These are phyloP conservation scores for Chrysopilus asiliformis DNA, from an alignment of 2,888 invertebrate genomes.

Conservation along the genomic window DNA sequence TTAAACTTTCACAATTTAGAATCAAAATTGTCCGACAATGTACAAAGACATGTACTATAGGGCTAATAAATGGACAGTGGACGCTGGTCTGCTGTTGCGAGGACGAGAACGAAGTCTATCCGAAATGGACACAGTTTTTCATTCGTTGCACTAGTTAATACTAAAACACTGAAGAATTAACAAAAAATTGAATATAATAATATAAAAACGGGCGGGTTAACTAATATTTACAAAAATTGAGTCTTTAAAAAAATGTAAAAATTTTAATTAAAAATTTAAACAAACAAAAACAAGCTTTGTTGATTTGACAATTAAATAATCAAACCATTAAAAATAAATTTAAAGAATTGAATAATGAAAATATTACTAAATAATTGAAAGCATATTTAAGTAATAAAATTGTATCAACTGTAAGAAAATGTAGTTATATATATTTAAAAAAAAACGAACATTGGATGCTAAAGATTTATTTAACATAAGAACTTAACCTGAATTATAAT, in stretches of 20 bases:
- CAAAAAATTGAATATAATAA: slow-evolving; percentile 12
- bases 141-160: slow-evolving; percentile 14
- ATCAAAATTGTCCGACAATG: slow-evolving; percentile 74
- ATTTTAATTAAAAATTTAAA: slow-evolving; percentile 12
- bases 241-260: slow-evolving; percentile 15
- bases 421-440: too few relatives aligned
- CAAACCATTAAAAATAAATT: too few relatives aligned
- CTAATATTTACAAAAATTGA: slow-evolving; percentile 9
- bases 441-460: too few relatives aligned
- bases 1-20: slow-evolving; percentile 32
- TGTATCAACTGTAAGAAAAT: too few relatives aligned
- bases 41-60: slow-evolving; percentile 80
- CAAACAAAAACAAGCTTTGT: slow-evolving; percentile 16
- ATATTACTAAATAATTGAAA: too few relatives aligned
- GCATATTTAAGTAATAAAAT: too few relatives aligned
- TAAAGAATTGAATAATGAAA: too few relatives aligned
- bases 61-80: slow-evolving; percentile 37
- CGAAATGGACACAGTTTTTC: slow-evolving; percentile 14
- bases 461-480: too few relatives aligned
- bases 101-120: slow-evolving; percentile 24
- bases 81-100: slow-evolving; percentile 34
- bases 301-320: too few relatives aligned
- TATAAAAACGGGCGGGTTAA: slow-evolving; percentile 11
- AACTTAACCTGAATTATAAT: too few relatives aligned
- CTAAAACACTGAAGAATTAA: slow-evolving; percentile 8